Evolutionary conservation across 2,888 invertebrate species (phyloP), one percentile per base, ranked within the genome.

Genomic region (Pemphredon lugubris): DNA sequence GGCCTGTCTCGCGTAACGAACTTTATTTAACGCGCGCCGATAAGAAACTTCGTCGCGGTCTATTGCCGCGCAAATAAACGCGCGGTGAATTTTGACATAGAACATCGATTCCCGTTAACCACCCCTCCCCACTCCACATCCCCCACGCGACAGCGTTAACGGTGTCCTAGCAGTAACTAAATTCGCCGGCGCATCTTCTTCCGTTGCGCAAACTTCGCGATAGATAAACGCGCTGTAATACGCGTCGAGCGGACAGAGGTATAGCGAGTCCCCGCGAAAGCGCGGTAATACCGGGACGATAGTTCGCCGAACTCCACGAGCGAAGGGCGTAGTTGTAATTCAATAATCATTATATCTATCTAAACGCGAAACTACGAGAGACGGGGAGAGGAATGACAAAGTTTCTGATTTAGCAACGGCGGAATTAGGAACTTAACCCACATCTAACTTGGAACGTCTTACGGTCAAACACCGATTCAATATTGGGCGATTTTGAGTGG

Each of bases 281-380:
- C 57, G 11, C 5, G n/a, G 11, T 16, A 5, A 16, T 6, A 51
- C 23, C 34, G 9, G 13, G 5, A 7, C n/a, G 20, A 50, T 34
- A 42, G 16, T 44, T 64, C 32, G 6, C 13, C n/a, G 9, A 54
- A 47, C 39, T 40, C 18, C n/a, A n/a, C n/a, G n/a, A n/a, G n/a
- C n/a, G n/a, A n/a, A n/a, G 7, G 7, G 47, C 21, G 0, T 48
- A 14, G 26, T 50, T 44, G n/a, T 11, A 44, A 55, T 51, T 47
- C 39, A 7, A 51, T 57, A 66, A 68, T 57, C 45, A 68, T 66
- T 55, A 45, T 16, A 45, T 30, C 50, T 45, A 66, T 51, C 44
- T 51, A 57, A 26, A 11, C 34, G 7, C 9, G 9, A 6, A 9
- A 11, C 7, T 14, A 11, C 4, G 20, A 1, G 3, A 13, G 39